These are phyloP conservation scores for Paraplagusia blochii DNA, from an alignment of 2,113 vertebrate species.

Conservation along the genomic window DNA sequence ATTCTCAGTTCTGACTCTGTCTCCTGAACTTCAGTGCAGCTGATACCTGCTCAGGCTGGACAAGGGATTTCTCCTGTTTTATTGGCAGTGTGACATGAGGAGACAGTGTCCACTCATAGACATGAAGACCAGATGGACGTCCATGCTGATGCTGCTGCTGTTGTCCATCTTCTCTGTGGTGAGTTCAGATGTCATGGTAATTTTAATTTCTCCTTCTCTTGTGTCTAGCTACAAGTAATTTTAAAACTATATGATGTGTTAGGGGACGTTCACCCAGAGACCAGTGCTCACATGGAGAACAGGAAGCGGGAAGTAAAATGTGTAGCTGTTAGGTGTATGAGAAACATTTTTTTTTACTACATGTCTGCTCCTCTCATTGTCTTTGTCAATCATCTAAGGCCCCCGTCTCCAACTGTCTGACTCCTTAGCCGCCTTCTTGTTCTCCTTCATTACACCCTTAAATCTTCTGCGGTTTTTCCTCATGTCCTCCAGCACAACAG, in stretches of 20 bases:
- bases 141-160: conserved; percentile 57
- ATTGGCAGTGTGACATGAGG: conserved; percentile 42
- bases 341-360: too few species aligned
- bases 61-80: conserved; percentile 6
- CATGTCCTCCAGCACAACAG: too few species aligned
- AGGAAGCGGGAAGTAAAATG: too few species aligned
- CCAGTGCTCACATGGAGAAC: too few species aligned
- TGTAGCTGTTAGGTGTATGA: too few species aligned
- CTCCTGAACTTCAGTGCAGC: conserved; percentile 43
- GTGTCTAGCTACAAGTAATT: neutral
- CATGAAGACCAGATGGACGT: conserved; percentile 60
- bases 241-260: too few species aligned
- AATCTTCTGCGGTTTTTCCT: too few species aligned
- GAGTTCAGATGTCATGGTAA: conserved; percentile 41
- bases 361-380: too few species aligned
- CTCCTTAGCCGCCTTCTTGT: too few species aligned
- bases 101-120: conserved; percentile 37
- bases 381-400: too few species aligned
- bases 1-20: conserved; percentile 8
- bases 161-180: conserved; percentile 65
- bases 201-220: conserved; percentile 18
- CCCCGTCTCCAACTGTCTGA: too few species aligned
- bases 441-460: too few species aligned
- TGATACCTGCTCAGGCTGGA: conserved; percentile 30
- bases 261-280: neutral